Conservation (phyloP, 2,888 invertebrate species). For the Odontocerum albicorne region DNA sequence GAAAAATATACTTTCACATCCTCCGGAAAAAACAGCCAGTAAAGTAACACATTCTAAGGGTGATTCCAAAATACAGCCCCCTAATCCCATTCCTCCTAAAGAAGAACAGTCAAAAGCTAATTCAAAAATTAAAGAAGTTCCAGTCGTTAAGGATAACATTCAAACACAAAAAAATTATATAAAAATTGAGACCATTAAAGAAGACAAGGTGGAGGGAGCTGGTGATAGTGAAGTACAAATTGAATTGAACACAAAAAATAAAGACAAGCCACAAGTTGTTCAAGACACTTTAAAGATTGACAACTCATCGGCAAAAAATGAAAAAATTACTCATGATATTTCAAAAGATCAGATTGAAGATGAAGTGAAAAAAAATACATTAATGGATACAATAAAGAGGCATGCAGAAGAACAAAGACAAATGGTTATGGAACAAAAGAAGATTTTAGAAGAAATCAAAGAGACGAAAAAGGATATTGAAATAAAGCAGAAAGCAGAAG, state of each 20-base stretch:
- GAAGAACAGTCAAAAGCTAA: slow-evolving; percentile 39
- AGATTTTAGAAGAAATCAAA: slow-evolving; percentile 62
- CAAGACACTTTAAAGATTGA: slow-evolving; percentile 23
- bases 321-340: too few relatives aligned
- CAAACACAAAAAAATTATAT: slow-evolving; percentile 37
- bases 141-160: not conserved
- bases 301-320: slow-evolving; percentile 3
- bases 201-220: slow-evolving; percentile 23
- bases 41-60: slow-evolving; percentile 34
- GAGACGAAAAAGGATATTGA: slow-evolving; percentile 56
- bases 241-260: slow-evolving; percentile 40
- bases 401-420: slow-evolving; percentile 69
- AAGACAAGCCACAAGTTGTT: slow-evolving; percentile 40
- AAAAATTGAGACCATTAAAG: slow-evolving; percentile 38
- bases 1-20: too few relatives aligned
- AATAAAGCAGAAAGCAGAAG: slow-evolving; percentile 31
- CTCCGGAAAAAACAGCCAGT: too few relatives aligned
- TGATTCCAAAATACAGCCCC: slow-evolving; percentile 53
- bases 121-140: slow-evolving; percentile 10
- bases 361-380: slow-evolving; percentile 51
- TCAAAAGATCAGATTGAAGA: too few relatives aligned
- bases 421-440: slow-evolving; percentile 67
- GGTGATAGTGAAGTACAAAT: slow-evolving; percentile 27
- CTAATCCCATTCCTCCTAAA: slow-evolving; percentile 53
- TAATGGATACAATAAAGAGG: slow-evolving; percentile 66